Percentiles rank a stretch among this genome's conserved stretches.
Evolutionary conservation across 2,888 invertebrate genomes (phyloP).

Genomic region (Augochlorella aurata): DNA sequence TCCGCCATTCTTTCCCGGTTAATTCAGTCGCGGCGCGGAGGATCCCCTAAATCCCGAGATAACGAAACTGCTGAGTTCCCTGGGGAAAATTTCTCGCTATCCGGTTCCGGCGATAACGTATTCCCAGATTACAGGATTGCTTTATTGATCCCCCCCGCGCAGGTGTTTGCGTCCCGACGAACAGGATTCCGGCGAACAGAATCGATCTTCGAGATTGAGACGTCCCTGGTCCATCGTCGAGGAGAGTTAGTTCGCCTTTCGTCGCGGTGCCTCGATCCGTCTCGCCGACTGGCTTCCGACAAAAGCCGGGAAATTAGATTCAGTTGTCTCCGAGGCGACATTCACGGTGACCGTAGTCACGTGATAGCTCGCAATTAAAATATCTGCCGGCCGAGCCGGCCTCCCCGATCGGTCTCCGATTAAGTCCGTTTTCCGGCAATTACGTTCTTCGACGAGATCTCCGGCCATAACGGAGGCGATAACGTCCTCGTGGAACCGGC

Average conservation of each 20-base stretch:
- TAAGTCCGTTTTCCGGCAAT: neutral
- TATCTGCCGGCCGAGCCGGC: neutral
- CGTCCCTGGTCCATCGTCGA: neutral
- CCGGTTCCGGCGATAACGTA: slow-evolving; percentile 1
- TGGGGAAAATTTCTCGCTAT: neutral
- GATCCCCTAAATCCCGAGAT: slow-evolving; percentile 1
- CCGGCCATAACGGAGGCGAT: neutral
- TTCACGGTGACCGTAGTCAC: neutral
- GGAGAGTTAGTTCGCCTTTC: neutral
- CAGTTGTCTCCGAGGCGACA: neutral
- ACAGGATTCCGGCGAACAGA: too few species aligned
- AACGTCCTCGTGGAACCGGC: neutral
- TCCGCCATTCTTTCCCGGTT: neutral
- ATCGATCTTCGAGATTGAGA: neutral
- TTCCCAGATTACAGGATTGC: slow-evolving; percentile 3
- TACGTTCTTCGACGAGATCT: neutral
- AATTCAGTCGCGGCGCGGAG: neutral
- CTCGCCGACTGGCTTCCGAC: neutral
- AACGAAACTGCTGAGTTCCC: slow-evolving; percentile 4
- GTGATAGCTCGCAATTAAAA: neutral
- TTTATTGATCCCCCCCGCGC: neutral
- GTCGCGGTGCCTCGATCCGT: neutral
- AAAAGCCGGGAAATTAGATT: neutral
- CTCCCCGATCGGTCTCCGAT: neutral
- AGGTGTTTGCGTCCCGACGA: neutral